Evolutionary conservation across 2,888 invertebrate genomes (phyloP).

Genomic region (Coelogynopora nodosa): DNA sequence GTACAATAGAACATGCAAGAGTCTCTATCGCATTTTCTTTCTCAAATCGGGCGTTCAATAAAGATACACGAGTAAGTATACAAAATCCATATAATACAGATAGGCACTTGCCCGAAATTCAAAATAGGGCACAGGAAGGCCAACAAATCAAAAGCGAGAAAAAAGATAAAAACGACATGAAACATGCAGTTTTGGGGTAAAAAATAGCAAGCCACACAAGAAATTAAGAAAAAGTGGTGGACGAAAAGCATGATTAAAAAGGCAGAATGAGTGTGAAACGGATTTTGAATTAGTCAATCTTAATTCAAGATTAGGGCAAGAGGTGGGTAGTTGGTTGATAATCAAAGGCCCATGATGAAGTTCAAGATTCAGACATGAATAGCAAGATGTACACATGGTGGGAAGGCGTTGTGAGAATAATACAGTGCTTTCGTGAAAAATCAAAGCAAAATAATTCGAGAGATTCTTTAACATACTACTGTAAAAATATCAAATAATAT

Average conservation of each 20-base stretch:
- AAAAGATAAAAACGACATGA: not conserved
- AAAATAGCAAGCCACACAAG: constrained; percentile 18
- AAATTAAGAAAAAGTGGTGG: not conserved
- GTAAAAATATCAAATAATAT: not conserved
- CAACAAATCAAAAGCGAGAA: not conserved
- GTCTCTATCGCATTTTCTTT: not conserved
- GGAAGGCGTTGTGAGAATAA: not conserved
- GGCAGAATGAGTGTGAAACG: too few species aligned
- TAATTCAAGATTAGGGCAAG: not conserved
- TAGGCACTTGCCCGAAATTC: constrained; percentile 1
- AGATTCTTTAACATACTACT: not conserved
- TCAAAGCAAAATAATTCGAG: not conserved
- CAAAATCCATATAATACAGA: constrained; percentile 24
- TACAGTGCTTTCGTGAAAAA: too few species aligned
- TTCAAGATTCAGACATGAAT: not conserved
- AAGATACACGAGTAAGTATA: not conserved
- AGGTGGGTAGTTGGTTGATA: not conserved
- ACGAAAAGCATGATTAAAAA: constrained; percentile 6
- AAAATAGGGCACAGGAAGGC: not conserved
- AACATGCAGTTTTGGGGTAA: not conserved
- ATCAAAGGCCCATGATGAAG: not conserved
- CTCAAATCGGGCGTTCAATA: not conserved
- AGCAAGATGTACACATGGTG: not conserved
- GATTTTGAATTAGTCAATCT: too few species aligned
- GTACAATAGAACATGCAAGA: constrained; percentile 18